Percentiles rank a stretch among this genome's conserved stretches.
Conservation (phyloP, 2,113 vertebrate genomes). For the Sapajus apella region DNA sequence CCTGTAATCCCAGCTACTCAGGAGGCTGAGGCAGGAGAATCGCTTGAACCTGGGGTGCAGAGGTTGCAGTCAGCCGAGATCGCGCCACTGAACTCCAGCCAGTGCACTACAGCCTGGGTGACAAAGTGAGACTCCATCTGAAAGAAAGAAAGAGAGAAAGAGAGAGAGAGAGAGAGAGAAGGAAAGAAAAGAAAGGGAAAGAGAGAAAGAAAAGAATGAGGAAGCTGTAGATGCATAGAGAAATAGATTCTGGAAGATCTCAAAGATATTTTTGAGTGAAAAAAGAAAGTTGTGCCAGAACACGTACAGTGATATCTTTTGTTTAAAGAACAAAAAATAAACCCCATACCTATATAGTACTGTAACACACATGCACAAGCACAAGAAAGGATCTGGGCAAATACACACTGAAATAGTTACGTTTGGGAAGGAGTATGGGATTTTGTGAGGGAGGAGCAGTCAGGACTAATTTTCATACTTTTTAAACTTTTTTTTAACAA, state of each 20-base stretch:
- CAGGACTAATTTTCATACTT: neutral
- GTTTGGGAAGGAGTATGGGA: neutral
- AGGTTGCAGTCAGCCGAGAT: too few relatives aligned
- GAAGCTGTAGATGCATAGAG: neutral
- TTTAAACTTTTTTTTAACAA: neutral
- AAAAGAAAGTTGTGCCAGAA: neutral
- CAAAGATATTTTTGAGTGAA: neutral
- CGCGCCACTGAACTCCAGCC: too few relatives aligned
- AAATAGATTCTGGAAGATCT: neutral
- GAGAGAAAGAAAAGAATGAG: neutral
- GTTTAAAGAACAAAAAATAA: neutral
- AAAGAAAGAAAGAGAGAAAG: too few relatives aligned
- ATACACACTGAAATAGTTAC: neutral
- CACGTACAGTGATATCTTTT: neutral
- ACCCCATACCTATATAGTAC: neutral
- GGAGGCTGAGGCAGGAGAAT: too few relatives aligned
- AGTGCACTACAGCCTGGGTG: too few relatives aligned
- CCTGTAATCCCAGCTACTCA: too few relatives aligned
- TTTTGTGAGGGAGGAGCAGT: neutral
- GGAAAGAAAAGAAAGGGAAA: too few relatives aligned
- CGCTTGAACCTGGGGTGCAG: too few relatives aligned
- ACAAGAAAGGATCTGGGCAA: neutral
- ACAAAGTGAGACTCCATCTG: too few relatives aligned
- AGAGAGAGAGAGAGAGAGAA: too few relatives aligned
- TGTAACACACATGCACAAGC: neutral